These are phyloP conservation scores for Carpatolechia fugitivella DNA, from an alignment of 2,888 invertebrate genomes.

Conservation along the genomic window DNA sequence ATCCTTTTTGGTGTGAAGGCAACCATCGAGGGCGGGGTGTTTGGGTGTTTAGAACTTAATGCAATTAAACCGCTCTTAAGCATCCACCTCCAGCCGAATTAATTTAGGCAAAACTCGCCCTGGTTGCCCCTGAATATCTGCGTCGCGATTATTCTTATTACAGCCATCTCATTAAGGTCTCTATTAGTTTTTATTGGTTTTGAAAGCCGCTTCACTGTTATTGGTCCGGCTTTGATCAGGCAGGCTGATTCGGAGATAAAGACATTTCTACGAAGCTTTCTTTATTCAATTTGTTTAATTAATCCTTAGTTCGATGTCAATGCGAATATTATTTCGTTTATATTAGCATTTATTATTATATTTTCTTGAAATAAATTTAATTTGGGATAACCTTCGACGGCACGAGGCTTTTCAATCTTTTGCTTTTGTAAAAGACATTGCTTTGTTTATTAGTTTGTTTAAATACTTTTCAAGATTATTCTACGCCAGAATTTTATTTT, in stretches of 20 bases:
- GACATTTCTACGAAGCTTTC: no score
- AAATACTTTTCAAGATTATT: no score
- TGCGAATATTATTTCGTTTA: no score
- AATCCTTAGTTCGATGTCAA: no score
- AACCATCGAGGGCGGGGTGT: neutral
- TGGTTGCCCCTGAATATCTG: neutral
- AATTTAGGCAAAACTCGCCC: conserved; percentile 31
- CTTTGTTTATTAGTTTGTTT: no score
- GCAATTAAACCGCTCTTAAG: conserved; percentile 37
- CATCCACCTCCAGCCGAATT: conserved; percentile 28
- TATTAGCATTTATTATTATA: no score
- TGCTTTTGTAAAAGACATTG: no score
- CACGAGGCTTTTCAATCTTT: no score
- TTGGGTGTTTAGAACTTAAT: conserved; percentile 34
- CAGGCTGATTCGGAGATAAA: neutral
- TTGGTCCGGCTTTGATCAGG: neutral
- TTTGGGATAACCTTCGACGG: no score
- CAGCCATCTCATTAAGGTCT: neutral
- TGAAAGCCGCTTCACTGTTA: neutral
- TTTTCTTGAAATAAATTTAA: neutral
- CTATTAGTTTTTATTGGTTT: neutral
- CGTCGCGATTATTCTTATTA: neutral
- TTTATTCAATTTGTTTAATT: no score
- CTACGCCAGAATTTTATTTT: no score
- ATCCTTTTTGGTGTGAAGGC: no score